Percentiles rank a stretch among this genome's conserved stretches.
Evolutionary conservation across 2,797 vertebrate genomes (phyloP).

Genomic region (Ctenosaura bakeri): DNA sequence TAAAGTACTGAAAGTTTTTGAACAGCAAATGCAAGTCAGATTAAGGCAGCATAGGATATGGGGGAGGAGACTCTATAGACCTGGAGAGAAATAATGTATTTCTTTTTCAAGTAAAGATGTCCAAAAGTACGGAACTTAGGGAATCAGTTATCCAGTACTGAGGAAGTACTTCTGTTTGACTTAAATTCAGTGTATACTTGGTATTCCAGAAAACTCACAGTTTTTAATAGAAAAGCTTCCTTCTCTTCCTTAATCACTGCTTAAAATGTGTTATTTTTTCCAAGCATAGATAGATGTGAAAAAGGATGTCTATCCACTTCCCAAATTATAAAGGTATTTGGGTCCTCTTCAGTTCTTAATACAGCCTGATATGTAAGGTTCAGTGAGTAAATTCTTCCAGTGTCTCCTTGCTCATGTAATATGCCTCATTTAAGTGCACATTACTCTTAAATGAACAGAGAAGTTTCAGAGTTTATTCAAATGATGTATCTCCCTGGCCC

Average conservation of each 20-base stretch:
- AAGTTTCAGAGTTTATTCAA: background rate
- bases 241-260: background rate
- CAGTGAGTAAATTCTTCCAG: background rate
- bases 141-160: background rate
- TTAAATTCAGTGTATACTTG: background rate
- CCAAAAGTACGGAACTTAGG: background rate
- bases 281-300: background rate
- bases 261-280: background rate
- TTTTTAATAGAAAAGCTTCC: background rate
- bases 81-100: background rate
- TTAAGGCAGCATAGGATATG: background rate
- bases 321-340: slow-evolving; percentile 9
- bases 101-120: background rate
- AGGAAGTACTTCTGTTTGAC: background rate
- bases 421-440: background rate
- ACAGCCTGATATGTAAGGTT: background rate
- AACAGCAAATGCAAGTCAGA: background rate
- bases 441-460: background rate
- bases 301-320: background rate
- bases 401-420: background rate
- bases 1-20: background rate
- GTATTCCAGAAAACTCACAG: background rate
- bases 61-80: background rate
- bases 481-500: background rate
- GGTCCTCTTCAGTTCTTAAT: background rate